Evolutionary conservation across 2,113 vertebrate genomes (phyloP), one percentile per base, ranked within the genome.

Genomic region (Pygathrix nemaeus): DNA sequence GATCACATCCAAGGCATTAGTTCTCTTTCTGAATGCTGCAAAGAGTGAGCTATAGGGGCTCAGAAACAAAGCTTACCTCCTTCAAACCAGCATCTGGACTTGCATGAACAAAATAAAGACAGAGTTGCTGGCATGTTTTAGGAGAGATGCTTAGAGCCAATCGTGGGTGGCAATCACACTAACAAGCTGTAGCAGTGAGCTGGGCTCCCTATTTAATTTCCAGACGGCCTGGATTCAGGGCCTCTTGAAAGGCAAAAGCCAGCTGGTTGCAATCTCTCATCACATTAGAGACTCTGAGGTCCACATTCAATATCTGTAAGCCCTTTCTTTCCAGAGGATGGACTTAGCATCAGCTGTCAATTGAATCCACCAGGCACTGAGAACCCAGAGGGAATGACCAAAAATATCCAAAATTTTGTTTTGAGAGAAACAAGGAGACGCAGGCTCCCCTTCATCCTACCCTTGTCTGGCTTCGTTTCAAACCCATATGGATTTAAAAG

Each of bases 71-170:
- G 95, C 91, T 75, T 83, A 64, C 95, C 75, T 97, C 97, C 96
- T 98, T 97, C 90, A 97, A 89, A 96, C 90, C 97, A 88, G 94
- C 76, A 87, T 90, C 97, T 98, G 61, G 97, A 97, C 96, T 97
- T 97, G 55, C 66, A 79, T 96, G 45, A 81, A 93, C 45, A 94
- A 92, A 96, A 97, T 52, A 94, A 98, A 48, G 92, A n/a, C 78
- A 61, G 72, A 91, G 94, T 95, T 96, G 92, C 61, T 95, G 92
- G 83, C 86, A 76, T 96, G 73, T 97, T 97, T 98, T 96, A 88
- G 98, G 97, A 97, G 97, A 98, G 97, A 88, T 73, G 55, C 94
- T 97, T 95, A 66, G 92, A 96, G 98, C 78, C 96, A 79, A 48
- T 93, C 57, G 38, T n/a, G 92, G 96, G 97, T 95, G 97, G 97